phyloP scores from a whole-genome alignment of 2,797 vertebrate species.

The Jordanella pulchra region DNA sequence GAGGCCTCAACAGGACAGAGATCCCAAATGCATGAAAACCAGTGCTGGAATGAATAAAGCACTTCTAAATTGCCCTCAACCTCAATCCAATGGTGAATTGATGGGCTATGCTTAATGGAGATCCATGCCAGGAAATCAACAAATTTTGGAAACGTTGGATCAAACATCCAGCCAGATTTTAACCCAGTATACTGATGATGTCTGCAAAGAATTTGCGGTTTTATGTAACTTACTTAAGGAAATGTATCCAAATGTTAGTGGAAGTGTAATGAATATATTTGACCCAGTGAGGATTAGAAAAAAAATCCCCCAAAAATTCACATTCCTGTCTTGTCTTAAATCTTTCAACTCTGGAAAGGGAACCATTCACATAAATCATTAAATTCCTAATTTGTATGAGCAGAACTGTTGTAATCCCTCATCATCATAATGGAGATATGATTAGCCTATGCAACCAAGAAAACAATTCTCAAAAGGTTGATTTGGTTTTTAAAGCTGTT shows the following conservation, averaged over 20 bases:
- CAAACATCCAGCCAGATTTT: not conserved
- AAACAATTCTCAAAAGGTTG: conserved; percentile 14
- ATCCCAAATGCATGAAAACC: not conserved
- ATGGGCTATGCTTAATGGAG: not conserved
- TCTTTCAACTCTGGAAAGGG: not conserved
- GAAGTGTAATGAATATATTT: not conserved
- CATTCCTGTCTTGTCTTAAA: not conserved
- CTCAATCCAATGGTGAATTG: not conserved
- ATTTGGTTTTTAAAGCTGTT: conserved; percentile 38
- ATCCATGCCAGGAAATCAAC: not conserved
- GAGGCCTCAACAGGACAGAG: not conserved
- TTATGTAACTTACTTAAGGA: not conserved
- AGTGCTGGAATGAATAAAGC: not conserved
- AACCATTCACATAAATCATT: not conserved
- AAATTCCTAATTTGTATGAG: not conserved
- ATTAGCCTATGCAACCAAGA: not conserved
- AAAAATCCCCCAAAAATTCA: not conserved
- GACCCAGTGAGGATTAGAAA: not conserved
- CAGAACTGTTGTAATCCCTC: not conserved
- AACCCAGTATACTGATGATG: not conserved
- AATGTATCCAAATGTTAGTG: not conserved
- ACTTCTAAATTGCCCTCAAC: not conserved
- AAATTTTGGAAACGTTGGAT: not conserved
- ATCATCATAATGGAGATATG: not conserved
- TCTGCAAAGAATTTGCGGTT: not conserved